These are phyloP conservation scores for Stegodyphus mimosarum DNA, from an alignment of 1,140 invertebrate genomes.

Conservation along the genomic window DNA sequence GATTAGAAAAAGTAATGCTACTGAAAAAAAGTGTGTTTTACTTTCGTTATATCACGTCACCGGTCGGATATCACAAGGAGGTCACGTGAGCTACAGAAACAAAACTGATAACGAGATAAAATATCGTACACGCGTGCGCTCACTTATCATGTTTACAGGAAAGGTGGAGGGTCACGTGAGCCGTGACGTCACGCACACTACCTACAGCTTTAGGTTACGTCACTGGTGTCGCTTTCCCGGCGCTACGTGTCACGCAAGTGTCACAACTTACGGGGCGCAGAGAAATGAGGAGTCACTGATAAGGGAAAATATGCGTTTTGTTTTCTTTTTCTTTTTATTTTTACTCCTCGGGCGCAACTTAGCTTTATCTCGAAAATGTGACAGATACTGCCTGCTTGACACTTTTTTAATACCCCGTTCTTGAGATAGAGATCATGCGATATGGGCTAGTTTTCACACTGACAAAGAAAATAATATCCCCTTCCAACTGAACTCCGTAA, in stretches of 20 bases:
- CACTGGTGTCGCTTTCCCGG: slow-evolving; percentile 10
- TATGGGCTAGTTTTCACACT: too few relatives aligned
- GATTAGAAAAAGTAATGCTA: too few relatives aligned
- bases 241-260: slow-evolving; percentile 32
- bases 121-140: slow-evolving; percentile 1
- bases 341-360: not conserved
- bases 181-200: slow-evolving; percentile 29
- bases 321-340: not conserved
- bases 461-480: too few relatives aligned
- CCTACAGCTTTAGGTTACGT: not conserved
- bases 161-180: slow-evolving; percentile 30
- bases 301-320: not conserved
- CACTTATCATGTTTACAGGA: slow-evolving; percentile 14
- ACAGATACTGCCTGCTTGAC: not conserved
- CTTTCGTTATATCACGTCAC: not conserved
- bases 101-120: slow-evolving; percentile 11
- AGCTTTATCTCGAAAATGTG: not conserved
- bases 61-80: not conserved
- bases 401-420: not conserved
- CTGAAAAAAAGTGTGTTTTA: too few relatives aligned
- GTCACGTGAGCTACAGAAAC: slow-evolving; percentile 33
- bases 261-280: not conserved
- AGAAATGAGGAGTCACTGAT: not conserved
- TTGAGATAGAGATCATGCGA: too few relatives aligned
- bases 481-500: too few relatives aligned